Base-by-base conservation (phyloP, 1,140 invertebrate species). In the Physella acuta region DNA sequence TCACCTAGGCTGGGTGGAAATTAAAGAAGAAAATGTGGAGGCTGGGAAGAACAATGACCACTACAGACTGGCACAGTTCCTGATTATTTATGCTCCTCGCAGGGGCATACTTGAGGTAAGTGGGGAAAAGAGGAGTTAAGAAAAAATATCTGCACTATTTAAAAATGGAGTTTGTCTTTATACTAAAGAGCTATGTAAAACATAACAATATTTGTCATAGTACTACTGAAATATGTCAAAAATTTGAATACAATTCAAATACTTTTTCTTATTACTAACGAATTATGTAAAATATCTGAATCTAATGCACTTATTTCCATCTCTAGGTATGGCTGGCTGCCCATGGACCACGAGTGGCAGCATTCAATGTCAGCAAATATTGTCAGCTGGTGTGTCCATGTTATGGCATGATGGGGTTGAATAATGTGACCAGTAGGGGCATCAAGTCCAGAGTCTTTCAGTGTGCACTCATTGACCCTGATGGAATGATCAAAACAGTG, bases 291-390 rank as follows among this genome's bases (percentile, higher is more conserved):
- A n/a, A n/a, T n/a, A n/a, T n/a, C n/a, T n/a, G n/a, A n/a, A n/a
- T n/a, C n/a, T n/a, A n/a, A 56, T 14, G 14, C 26, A 56, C 26
- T 56, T 56, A 14, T 60, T 30, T 55, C 60, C 26, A 64, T 34
- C 39, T n/a, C 2, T 53, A 86, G 83, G 80, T 87, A 2, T 95
- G 93, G 91, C 88, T 90, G 1, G 88, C 93, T 63, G 92, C 94
- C 81, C 89, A 92, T 78, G 95, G 95, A 1, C 90, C 90, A 17
- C 90, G 94, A 85, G 91, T 98, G 17, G 92, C 93, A 37, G 93
- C 93, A 0, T 97, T 97, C 85, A 92, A 91, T 72, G 93, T 94
- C 0, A 91, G 90, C 34, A 95, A 94, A 86, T 88, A 90, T 83
- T 80, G 83, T 72, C 70, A 72, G 26, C 73, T 86, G 56, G 66